phyloP scores from a whole-genome alignment of 2,113 vertebrate genomes.

The Rhodinocichla rosea region DNA sequence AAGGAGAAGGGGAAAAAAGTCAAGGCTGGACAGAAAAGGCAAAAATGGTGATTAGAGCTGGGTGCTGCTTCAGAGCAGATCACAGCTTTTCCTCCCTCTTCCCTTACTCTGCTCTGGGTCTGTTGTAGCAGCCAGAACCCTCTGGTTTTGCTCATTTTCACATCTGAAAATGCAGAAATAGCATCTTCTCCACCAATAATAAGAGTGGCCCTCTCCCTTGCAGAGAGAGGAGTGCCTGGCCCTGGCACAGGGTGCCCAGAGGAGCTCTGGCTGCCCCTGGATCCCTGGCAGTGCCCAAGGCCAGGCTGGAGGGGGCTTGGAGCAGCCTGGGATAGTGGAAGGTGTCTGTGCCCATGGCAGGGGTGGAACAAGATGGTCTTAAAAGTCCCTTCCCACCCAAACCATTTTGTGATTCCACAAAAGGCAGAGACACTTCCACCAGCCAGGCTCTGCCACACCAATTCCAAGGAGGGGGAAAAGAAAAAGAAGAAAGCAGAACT shows the following conservation, averaged over 20 bases:
- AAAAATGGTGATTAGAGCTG: neutral
- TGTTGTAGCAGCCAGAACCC: neutral
- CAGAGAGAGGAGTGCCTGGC: neutral
- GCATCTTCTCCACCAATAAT: neutral
- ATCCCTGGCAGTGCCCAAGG: neutral
- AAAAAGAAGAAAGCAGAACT: neutral
- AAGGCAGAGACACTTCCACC: neutral
- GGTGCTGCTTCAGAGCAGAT: neutral
- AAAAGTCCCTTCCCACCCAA: neutral
- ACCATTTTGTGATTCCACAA: neutral
- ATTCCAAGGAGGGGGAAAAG: neutral
- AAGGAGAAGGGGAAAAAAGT: neutral
- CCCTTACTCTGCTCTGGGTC: neutral
- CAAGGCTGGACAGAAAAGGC: neutral
- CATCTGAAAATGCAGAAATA: neutral
- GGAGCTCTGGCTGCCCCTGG: neutral
- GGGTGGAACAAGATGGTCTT: accelerated
- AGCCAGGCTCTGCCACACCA: neutral
- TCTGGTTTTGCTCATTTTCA: neutral
- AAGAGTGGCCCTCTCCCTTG: neutral
- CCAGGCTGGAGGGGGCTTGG: accelerated
- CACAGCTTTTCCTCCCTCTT: neutral
- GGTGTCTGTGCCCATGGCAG: neutral
- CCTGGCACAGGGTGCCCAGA: neutral
- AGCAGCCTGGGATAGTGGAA: accelerated